A percentile compares a stretch with the other conserved stretches of the same genome.
Evolutionary conservation across 2,113 vertebrate genomes (phyloP).

Genomic region (Globicephala melas): DNA sequence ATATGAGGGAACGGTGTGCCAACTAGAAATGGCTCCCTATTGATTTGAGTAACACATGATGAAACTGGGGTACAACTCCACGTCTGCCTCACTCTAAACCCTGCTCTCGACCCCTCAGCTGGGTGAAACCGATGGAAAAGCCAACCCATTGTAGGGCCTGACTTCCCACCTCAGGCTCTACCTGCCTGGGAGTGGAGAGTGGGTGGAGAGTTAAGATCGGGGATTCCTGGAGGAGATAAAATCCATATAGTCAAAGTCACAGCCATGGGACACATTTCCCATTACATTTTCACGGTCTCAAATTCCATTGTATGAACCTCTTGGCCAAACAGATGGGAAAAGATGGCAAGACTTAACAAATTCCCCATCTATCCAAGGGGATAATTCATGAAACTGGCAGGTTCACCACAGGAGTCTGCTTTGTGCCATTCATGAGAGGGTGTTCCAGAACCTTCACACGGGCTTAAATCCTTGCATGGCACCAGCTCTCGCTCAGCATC

Average conservation of each 20-base stretch:
- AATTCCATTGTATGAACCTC: not conserved
- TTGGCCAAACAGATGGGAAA: not conserved
- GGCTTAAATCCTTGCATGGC: fast-evolving
- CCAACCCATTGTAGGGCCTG: fast-evolving
- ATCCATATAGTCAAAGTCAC: fast-evolving
- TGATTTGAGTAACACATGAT: fast-evolving
- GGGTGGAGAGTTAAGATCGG: fast-evolving
- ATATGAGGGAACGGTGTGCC: not conserved
- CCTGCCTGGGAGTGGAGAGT: fast-evolving
- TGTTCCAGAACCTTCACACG: not conserved
- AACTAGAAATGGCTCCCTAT: fast-evolving
- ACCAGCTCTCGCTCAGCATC: fast-evolving
- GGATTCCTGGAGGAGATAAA: not conserved
- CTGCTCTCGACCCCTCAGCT: not conserved
- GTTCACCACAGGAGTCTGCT: fast-evolving
- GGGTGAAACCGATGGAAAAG: fast-evolving
- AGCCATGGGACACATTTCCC: fast-evolving
- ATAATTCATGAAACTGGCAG: not conserved
- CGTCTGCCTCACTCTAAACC: not conserved
- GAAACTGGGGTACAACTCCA: fast-evolving
- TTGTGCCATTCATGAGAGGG: fast-evolving
- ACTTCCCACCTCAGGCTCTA: not conserved
- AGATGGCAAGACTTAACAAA: not conserved
- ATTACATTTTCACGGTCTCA: not conserved
- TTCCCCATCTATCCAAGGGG: fast-evolving